These are phyloP conservation scores for Belgica antarctica DNA, from an alignment of 2,888 invertebrate genomes.

Conservation along the genomic window DNA sequence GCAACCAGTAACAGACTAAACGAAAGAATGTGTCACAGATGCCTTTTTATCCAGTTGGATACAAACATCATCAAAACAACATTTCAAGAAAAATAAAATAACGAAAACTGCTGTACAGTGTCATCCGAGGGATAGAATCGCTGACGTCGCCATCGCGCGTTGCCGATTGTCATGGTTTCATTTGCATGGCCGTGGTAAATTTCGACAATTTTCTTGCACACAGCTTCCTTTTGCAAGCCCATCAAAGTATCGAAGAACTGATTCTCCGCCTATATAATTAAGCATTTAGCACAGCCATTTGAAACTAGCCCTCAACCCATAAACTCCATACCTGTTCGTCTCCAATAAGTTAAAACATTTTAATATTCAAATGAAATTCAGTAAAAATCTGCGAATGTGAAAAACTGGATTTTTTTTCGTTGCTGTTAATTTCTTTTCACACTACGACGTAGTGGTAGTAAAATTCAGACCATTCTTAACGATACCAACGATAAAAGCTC, in stretches of 20 bases:
- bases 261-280: no score
- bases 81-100: conserved; percentile 13
- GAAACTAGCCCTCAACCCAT: neutral
- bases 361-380: conserved; percentile 32
- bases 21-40: conserved; percentile 14
- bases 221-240: no score
- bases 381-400: conserved; percentile 24
- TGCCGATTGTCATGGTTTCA: no score
- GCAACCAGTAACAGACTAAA: neutral
- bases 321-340: neutral
- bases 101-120: conserved; percentile 10
- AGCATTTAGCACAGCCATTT: no score
- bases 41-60: conserved; percentile 8
- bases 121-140: neutral
- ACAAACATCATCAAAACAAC: conserved; percentile 22
- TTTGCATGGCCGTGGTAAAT: no score
- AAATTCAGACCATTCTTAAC: conserved; percentile 11
- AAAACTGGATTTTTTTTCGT: conserved; percentile 21
- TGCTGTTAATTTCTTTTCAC: conserved; percentile 22
- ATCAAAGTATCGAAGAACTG: no score
- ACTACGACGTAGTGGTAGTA: conserved; percentile 8
- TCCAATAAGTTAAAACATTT: conserved; percentile 16
- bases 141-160: no score
- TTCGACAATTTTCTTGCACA: no score
- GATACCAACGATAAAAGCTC: no score